These are phyloP conservation scores for Siniperca chuatsi DNA, from an alignment of 2,113 vertebrate genomes.

Conservation along the genomic window DNA sequence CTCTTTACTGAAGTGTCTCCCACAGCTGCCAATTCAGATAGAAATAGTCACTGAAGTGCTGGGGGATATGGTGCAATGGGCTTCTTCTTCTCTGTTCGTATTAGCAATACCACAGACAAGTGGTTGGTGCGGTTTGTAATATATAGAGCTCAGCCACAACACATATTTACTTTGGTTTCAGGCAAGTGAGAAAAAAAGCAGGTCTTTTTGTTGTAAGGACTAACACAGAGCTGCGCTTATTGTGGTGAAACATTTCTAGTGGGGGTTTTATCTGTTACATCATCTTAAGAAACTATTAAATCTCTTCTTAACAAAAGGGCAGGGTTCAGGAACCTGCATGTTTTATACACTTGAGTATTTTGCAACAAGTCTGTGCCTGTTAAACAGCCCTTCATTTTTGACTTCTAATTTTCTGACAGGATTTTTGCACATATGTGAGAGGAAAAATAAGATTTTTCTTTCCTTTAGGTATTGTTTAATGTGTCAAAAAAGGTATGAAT, in stretches of 20 bases:
- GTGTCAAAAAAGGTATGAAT: not conserved
- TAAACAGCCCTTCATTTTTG: not conserved
- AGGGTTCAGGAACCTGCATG: conserved; percentile 3
- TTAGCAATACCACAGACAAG: conserved; percentile 52
- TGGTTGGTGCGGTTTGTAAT: conserved; percentile 40
- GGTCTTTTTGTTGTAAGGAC: not conserved
- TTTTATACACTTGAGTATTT: conserved; percentile 25
- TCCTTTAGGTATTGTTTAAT: not conserved
- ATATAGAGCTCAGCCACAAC: conserved; percentile 28
- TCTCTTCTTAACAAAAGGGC: conserved; percentile 20
- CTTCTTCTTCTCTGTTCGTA: conserved; percentile 53
- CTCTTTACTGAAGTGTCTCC: conserved; percentile 78
- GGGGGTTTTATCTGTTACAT: conserved; percentile 29
- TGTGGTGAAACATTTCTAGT: not conserved
- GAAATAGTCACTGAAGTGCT: conserved; percentile 73
- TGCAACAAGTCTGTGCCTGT: not conserved
- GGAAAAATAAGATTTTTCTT: not conserved
- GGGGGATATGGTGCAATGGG: conserved; percentile 26
- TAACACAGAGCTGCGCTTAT: conserved; percentile 15
- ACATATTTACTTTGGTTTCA: conserved; percentile 50
- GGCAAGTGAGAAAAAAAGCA: not conserved
- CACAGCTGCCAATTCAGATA: conserved; percentile 74
- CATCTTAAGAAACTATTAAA: conserved; percentile 43
- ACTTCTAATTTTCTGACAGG: not conserved
- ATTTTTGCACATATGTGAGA: not conserved